These are phyloP conservation scores for Nansenia antarctica DNA, from an alignment of 2,113 vertebrate genomes.

Conservation along the genomic window DNA sequence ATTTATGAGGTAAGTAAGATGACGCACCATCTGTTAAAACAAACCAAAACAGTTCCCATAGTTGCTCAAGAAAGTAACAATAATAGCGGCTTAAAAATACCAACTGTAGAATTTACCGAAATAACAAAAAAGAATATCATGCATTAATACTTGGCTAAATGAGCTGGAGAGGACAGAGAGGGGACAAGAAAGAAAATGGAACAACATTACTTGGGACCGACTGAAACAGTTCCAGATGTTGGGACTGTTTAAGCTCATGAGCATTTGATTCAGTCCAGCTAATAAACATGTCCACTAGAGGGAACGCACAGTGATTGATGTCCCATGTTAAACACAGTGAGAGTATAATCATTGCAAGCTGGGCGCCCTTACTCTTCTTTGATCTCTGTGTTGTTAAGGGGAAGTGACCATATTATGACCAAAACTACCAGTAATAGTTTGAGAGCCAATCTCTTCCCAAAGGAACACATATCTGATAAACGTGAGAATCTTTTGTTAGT, in stretches of 20 bases:
- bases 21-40: too few relatives aligned
- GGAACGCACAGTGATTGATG: slow-evolving; percentile 16
- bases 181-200: slow-evolving; percentile 15
- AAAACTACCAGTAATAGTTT: too few relatives aligned
- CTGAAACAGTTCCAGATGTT: slow-evolving; percentile 43
- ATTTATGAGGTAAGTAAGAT: too few relatives aligned
- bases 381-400: too few relatives aligned
- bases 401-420: too few relatives aligned
- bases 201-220: too few relatives aligned
- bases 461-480: too few relatives aligned
- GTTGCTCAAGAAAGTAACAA: neutral
- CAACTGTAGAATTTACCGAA: neutral
- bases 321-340: neutral
- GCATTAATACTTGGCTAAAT: slow-evolving; percentile 8
- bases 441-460: too few relatives aligned
- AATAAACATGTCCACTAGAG: slow-evolving; percentile 6
- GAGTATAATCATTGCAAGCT: too few relatives aligned
- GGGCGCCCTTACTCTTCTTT: too few relatives aligned
- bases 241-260: neutral
- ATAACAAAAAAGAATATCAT: neutral
- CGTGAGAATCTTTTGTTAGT: too few relatives aligned
- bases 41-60: neutral
- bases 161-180: neutral
- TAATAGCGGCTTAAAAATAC: neutral
- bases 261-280: slow-evolving; percentile 8